Base-by-base conservation (phyloP, 2,888 invertebrate genomes). In the Thymelicus lineola region DNA sequence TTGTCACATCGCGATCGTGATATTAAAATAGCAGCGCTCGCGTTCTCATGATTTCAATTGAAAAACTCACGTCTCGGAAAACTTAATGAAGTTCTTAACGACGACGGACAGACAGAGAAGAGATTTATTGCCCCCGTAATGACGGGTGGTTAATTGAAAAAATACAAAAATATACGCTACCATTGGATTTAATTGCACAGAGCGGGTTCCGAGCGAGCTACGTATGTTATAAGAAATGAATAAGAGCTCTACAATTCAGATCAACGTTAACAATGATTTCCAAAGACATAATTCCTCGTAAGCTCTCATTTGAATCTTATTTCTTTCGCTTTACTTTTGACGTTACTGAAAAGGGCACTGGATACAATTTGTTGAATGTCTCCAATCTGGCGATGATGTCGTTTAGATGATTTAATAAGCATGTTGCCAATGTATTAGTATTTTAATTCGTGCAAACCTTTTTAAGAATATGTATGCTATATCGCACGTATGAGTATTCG, bases 31-130 rank as follows among this genome's bases (percentile, higher is more conserved):
- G 82, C 80, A 79, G 71, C 81, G 86, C 77, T 81, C 81, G 73
- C 77, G 75, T 86, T 88, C 87, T 82, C 86, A 85, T 84, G 83
- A 77, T 76, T 80, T 79, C 82, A 80, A 83, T 82, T 86, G 82
- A 89, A 90, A 89, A 89, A 87, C 80, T 77, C 76, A 77, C 79
- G 79, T 79, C 86, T 82, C 75, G 78, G 83, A 79, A 80, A 84
- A 86, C 75, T 82, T 91, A 92, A 92, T 93, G 89, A 91, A 91
- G 90, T 88, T 88, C 87, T 90, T 87, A 88, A 89, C 84, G 84
- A 86, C 82, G 82, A 84, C 79, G 80, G 81, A 85, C 77, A 76
- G 80, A 86, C 87, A 82, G 82, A 77, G 77, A 79, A 74, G 77
- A 89, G 91, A 93, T 93, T 93, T 92, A 92, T 93, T 84, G 78